phyloP scores from a whole-genome alignment of 2,113 vertebrate species.

The Catharus minimus region DNA sequence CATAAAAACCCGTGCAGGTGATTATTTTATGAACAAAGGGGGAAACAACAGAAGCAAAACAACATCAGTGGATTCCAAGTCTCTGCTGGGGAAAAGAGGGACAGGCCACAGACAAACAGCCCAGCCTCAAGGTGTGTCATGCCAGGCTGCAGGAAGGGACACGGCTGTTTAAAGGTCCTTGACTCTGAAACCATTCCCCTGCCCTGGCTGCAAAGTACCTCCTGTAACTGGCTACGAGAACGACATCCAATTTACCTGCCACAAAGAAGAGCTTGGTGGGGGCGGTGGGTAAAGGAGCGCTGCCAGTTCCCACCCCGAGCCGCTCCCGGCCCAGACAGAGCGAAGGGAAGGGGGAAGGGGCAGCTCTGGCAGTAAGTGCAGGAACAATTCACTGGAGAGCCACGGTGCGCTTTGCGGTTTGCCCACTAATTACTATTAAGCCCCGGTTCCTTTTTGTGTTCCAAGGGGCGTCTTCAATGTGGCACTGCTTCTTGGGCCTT shows the following conservation, averaged over 20 bases:
- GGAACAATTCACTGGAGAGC: conserved; percentile 72
- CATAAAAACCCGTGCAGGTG: not conserved
- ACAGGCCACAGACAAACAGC: not conserved
- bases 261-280: conserved; percentile 24
- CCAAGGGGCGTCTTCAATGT: conserved; percentile 65
- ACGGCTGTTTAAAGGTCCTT: not conserved
- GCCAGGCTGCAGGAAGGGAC: conserved; percentile 32
- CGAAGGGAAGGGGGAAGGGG: conserved; percentile 31
- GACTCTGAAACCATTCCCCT: conserved; percentile 6
- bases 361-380: conserved; percentile 41
- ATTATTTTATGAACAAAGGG: not conserved
- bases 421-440: conserved; percentile 82
- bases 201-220: not conserved
- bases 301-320: not conserved
- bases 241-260: conserved; percentile 69
- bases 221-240: conserved; percentile 19
- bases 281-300: not conserved
- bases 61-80: not conserved
- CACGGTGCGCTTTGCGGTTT: conserved; percentile 72
- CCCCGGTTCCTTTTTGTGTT: conserved; percentile 70
- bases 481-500: conserved; percentile 70
- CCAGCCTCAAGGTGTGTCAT: not conserved
- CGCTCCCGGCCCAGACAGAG: not conserved
- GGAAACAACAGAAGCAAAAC: not conserved
- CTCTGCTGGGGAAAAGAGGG: not conserved